Conservation (phyloP, 2,797 vertebrate species). For the Netta rufina region DNA sequence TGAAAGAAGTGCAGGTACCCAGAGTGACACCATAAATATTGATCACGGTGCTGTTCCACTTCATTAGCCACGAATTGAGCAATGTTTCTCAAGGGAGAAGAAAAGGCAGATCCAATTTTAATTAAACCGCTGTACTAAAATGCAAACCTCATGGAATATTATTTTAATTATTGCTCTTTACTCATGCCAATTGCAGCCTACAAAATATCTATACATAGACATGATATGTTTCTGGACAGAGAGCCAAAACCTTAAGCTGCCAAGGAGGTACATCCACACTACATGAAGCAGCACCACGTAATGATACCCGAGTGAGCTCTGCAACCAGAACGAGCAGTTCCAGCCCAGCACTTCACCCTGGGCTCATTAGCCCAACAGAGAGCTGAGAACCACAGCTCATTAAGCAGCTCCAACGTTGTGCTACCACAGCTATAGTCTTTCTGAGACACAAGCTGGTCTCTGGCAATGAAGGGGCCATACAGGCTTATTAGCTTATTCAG, state of each 20-base stretch:
- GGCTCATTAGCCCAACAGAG: neutral
- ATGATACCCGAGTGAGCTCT: neutral
- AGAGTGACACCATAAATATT: conserved; percentile 51
- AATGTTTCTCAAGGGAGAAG: neutral
- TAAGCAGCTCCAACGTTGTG: neutral
- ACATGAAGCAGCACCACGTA: neutral
- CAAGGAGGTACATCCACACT: neutral
- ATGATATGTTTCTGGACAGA: neutral
- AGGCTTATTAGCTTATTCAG: neutral
- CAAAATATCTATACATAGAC: too few relatives aligned
- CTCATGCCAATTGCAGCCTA: neutral
- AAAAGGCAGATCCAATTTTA: conserved; percentile 22
- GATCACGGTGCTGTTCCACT: conserved; percentile 31
- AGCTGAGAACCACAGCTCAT: neutral
- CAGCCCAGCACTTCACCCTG: neutral
- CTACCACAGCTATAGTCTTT: neutral
- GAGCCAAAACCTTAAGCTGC: neutral
- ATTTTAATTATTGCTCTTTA: conserved; percentile 48
- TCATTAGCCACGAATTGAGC: conserved; percentile 29
- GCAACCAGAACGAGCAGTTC: neutral
- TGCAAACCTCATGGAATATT: neutral
- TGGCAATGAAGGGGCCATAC: neutral
- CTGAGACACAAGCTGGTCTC: neutral
- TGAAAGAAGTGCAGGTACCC: conserved; percentile 24
- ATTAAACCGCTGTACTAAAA: neutral